These are phyloP conservation scores for Delia radicum DNA, from an alignment of 1,140 invertebrate genomes.

Conservation along the genomic window DNA sequence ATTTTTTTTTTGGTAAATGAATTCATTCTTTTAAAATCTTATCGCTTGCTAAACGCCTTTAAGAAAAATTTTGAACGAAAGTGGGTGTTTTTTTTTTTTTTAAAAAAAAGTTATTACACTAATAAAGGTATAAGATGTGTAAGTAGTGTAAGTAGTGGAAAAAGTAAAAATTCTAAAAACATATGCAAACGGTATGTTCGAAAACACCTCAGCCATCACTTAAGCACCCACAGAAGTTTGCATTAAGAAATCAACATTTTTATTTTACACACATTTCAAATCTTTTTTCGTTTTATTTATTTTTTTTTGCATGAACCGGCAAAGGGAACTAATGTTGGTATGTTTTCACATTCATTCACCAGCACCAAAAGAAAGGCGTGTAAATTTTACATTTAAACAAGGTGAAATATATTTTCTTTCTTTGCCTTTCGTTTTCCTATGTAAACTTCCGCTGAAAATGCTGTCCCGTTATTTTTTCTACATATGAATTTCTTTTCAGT, in stretches of 20 bases:
- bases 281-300: background rate
- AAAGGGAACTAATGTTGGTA: background rate
- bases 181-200: background rate
- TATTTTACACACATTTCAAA: background rate
- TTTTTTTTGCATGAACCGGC: background rate
- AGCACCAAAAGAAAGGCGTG: background rate
- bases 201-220: background rate
- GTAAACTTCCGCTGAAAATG: constrained; percentile 9
- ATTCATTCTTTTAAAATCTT: too few species aligned
- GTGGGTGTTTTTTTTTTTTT: too few species aligned
- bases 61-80: too few species aligned
- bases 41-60: too few species aligned
- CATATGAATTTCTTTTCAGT: background rate
- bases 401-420: background rate
- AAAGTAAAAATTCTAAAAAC: background rate
- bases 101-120: background rate
- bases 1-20: too few species aligned
- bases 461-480: background rate
- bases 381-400: background rate
- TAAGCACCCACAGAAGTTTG: background rate
- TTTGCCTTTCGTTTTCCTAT: background rate
- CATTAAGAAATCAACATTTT: background rate
- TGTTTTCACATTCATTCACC: background rate
- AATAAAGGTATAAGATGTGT: background rate
- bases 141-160: background rate